Evolutionary conservation across 2,797 vertebrate genomes (phyloP).

Genomic region (Typhlichthys eigenmanni): DNA sequence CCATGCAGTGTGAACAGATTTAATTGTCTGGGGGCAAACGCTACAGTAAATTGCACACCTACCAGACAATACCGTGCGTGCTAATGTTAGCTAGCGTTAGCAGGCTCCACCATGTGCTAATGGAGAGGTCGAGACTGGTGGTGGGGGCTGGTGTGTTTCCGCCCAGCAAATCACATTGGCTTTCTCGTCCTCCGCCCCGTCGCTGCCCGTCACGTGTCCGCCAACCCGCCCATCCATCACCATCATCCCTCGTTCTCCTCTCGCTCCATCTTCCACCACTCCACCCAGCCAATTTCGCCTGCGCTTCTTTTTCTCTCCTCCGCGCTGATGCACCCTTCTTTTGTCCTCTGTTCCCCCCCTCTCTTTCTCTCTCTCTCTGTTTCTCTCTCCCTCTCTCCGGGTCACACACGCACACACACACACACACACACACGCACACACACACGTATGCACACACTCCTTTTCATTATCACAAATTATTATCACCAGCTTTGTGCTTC

Average conservation of each 20-base stretch:
- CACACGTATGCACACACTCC: neutral
- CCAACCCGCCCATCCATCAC: conserved; percentile 79
- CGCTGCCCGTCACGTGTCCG: conserved; percentile 49
- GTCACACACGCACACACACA: neutral
- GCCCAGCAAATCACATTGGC: conserved; percentile 56
- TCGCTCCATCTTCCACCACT: conserved; percentile 69
- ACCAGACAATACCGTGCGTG: conserved; percentile 58
- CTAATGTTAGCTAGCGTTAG: conserved; percentile 70
- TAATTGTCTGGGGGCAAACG: conserved; percentile 72
- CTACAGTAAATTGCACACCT: conserved; percentile 68
- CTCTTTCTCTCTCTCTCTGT: conserved; percentile 9
- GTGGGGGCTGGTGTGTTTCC: conserved; percentile 23
- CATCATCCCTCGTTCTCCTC: conserved; percentile 60
- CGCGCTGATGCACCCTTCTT: conserved; percentile 37
- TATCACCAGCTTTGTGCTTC: conserved; percentile 10
- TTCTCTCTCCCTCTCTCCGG: conserved; percentile 23
- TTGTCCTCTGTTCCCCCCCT: conserved; percentile 54
- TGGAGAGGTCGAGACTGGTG: conserved; percentile 43
- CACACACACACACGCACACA: neutral
- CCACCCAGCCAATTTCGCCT: conserved; percentile 71
- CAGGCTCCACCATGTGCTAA: conserved; percentile 63
- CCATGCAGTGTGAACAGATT: conserved; percentile 61
- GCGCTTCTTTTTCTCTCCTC: conserved; percentile 66
- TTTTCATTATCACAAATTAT: conserved; percentile 32
- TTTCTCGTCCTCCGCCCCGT: conserved; percentile 21